Conservation (phyloP, 1,140 invertebrate species). For the Drosophila guanche region DNA sequence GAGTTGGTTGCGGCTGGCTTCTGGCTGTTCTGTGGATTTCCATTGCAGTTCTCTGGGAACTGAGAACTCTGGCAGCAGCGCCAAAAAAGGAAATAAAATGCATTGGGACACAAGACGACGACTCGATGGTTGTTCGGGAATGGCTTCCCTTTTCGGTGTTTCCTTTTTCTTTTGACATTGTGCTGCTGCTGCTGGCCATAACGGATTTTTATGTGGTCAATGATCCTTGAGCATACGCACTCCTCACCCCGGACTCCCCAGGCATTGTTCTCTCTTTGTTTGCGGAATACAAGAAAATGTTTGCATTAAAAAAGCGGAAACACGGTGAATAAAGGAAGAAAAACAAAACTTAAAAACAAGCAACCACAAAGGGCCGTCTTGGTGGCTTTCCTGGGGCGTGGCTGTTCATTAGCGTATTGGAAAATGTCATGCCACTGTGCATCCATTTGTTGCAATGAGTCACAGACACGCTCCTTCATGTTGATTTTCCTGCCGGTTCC, state of each 20-base stretch:
- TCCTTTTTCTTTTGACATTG: slow-evolving; percentile 25
- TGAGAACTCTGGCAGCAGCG: slow-evolving; percentile 2
- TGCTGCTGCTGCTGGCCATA: slow-evolving; percentile 50
- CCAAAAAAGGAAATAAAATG: slow-evolving; percentile 75
- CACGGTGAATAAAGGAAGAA: slow-evolving; percentile 11
- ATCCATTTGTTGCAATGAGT: slow-evolving; percentile 23
- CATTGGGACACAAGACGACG: slow-evolving; percentile 35
- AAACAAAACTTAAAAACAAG: slow-evolving; percentile 5
- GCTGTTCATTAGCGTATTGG: slow-evolving; percentile 15
- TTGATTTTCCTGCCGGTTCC: not conserved
- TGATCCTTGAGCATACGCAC: slow-evolving; percentile 62
- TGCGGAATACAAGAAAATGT: slow-evolving; percentile 24
- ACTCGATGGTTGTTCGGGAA: slow-evolving; percentile 11
- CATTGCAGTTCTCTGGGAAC: slow-evolving; percentile 25
- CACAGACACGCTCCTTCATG: slow-evolving; percentile 20
- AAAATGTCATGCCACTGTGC: slow-evolving; percentile 27
- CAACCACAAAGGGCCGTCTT: not conserved
- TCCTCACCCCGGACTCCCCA: slow-evolving; percentile 29
- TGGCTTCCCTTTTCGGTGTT: slow-evolving; percentile 31
- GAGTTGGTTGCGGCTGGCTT: slow-evolving; percentile 8
- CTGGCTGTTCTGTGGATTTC: slow-evolving; percentile 21
- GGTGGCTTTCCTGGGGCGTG: slow-evolving; percentile 10
- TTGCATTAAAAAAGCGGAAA: slow-evolving; percentile 32
- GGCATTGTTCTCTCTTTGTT: slow-evolving; percentile 47
- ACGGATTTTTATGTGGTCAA: slow-evolving; percentile 79